Conservation (phyloP, 2,888 invertebrate genomes). For the Erannis defoliaria region DNA sequence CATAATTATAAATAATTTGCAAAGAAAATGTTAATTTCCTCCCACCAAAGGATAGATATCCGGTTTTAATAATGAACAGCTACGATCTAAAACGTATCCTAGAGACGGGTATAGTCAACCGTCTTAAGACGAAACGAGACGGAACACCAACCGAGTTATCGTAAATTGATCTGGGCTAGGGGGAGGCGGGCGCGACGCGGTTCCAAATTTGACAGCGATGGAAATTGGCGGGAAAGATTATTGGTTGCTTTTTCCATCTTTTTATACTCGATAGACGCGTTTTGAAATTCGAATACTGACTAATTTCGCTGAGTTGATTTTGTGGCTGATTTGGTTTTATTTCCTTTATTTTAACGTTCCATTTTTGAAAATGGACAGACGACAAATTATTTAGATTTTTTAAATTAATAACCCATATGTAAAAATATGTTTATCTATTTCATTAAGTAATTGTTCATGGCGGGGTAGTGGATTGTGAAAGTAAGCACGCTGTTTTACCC, state of each 20-base stretch:
- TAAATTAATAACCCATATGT: neutral
- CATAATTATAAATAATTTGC: slow-evolving; percentile 7
- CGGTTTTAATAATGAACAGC: slow-evolving; percentile 64
- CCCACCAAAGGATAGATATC: slow-evolving; percentile 54
- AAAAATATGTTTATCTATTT: neutral
- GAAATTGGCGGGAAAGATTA: slow-evolving; percentile 86
- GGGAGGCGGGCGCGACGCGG: slow-evolving; percentile 64
- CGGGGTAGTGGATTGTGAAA: neutral
- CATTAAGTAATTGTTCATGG: neutral
- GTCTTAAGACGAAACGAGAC: slow-evolving; percentile 85
- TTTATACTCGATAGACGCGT: slow-evolving; percentile 30
- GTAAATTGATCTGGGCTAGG: slow-evolving; percentile 84
- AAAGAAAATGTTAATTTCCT: slow-evolving; percentile 35
- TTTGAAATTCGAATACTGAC: slow-evolving; percentile 39
- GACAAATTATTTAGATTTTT: neutral
- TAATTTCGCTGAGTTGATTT: slow-evolving; percentile 41
- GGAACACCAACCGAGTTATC: slow-evolving; percentile 81
- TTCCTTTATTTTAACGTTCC: neutral
- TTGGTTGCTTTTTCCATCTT: slow-evolving; percentile 65
- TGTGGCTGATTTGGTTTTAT: neutral
- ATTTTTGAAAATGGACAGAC: neutral
- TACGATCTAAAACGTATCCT: slow-evolving; percentile 80
- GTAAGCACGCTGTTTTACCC: slow-evolving; percentile 9
- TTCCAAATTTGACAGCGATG: slow-evolving; percentile 86
- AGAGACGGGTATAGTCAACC: slow-evolving; percentile 77